Conservation (phyloP, 2,113 vertebrate species). For the Fulica atra region DNA sequence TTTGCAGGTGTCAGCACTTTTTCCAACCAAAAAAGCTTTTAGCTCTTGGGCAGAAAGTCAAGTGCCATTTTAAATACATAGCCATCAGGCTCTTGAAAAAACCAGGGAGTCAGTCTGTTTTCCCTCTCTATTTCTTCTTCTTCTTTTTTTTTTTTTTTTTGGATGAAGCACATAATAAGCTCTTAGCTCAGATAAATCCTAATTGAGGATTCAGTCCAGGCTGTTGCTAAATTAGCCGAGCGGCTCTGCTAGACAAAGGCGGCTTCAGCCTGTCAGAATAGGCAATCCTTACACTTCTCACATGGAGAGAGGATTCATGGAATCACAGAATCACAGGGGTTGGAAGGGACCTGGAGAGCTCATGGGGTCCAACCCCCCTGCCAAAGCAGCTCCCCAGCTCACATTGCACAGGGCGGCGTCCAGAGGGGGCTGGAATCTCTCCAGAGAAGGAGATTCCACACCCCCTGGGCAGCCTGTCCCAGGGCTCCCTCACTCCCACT, state of each 20-base stretch:
- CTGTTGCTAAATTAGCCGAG: slow-evolving; percentile 43
- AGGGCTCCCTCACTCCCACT: no score
- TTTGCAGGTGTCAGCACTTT: slow-evolving; percentile 12
- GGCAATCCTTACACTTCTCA: neutral
- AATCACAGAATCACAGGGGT: no score
- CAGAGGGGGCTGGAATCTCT: no score
- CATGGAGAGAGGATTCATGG: neutral
- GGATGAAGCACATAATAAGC: slow-evolving; percentile 15
- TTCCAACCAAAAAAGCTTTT: slow-evolving; percentile 60
- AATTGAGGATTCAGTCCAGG: slow-evolving; percentile 36
- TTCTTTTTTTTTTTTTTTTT: neutral
- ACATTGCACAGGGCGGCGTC: no score
- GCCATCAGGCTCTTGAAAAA: neutral
- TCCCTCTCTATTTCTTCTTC: neutral
- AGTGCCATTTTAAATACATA: slow-evolving; percentile 18
- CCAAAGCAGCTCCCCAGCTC: no score
- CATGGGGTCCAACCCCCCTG: no score
- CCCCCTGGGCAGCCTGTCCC: no score
- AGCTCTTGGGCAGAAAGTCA: slow-evolving; percentile 53
- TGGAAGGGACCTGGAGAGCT: no score
- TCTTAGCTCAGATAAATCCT: slow-evolving; percentile 49
- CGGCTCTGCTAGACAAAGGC: slow-evolving; percentile 23
- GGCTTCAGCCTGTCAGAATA: slow-evolving; percentile 1
- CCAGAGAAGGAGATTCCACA: no score
- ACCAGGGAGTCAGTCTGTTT: neutral